Conservation (phyloP, 2,888 invertebrate species). For the Pharmacophagus antenor region DNA sequence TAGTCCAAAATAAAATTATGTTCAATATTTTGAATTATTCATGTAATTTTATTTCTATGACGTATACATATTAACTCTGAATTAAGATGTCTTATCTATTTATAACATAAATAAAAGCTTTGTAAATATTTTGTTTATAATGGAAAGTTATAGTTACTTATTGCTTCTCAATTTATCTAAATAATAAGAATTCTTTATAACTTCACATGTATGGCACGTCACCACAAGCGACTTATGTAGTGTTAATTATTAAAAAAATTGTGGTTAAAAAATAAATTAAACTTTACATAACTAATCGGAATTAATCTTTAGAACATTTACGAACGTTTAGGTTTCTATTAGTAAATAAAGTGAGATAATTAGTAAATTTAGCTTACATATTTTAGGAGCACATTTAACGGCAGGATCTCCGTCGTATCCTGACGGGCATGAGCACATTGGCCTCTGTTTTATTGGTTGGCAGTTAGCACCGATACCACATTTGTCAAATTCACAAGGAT, state of each 20-base stretch:
- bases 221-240: too few relatives aligned
- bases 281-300: not conserved
- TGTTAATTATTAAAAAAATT: not conserved
- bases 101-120: too few relatives aligned
- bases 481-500: slow-evolving; percentile 91
- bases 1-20: not conserved
- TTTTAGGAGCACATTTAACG: slow-evolving; percentile 88
- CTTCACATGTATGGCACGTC: too few relatives aligned
- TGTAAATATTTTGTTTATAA: too few relatives aligned
- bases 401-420: slow-evolving; percentile 91
- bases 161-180: too few relatives aligned
- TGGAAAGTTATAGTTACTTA: too few relatives aligned
- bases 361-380: slow-evolving; percentile 84
- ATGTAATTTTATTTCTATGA: too few relatives aligned
- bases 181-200: too few relatives aligned
- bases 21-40: not conserved
- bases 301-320: slow-evolving; percentile 1
- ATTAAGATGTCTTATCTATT: too few relatives aligned
- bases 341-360: slow-evolving; percentile 31
- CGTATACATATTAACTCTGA: too few relatives aligned
- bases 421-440: slow-evolving; percentile 89
- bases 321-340: not conserved
- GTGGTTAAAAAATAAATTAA: not conserved
- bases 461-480: slow-evolving; percentile 89
- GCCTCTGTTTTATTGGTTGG: slow-evolving; percentile 90